Evolutionary conservation across 2,113 vertebrate genomes (phyloP).

Genomic region (Callaeas wilsoni): DNA sequence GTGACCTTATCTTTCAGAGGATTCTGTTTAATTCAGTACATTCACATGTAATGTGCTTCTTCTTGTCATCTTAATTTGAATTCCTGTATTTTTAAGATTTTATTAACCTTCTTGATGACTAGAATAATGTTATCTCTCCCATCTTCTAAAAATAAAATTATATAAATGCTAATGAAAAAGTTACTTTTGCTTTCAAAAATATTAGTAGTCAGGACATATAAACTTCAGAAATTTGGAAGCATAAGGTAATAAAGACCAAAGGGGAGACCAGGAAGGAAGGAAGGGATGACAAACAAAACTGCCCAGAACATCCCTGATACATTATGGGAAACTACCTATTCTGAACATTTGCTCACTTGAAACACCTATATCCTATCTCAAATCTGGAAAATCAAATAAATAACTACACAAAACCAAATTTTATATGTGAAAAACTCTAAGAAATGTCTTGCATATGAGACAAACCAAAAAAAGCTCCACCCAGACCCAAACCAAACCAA

Average conservation of each 20-base stretch:
- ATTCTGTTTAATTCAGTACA: not conserved
- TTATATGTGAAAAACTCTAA: not conserved
- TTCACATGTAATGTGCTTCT: not conserved
- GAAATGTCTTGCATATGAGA: not conserved
- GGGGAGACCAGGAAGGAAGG: not conserved
- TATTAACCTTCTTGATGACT: not conserved
- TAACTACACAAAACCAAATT: not conserved
- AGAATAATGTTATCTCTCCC: not conserved
- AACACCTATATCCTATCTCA: not conserved
- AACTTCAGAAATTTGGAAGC: not conserved
- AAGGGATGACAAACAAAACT: not conserved
- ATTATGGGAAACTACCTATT: not conserved
- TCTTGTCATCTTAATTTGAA: not conserved
- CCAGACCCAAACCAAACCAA: not conserved
- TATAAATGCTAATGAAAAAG: not conserved
- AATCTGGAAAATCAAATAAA: not conserved
- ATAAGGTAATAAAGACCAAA: not conserved
- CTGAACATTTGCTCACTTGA: not conserved
- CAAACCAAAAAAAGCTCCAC: fast-evolving
- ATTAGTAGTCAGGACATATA: not conserved
- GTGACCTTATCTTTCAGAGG: not conserved
- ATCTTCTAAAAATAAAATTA: not conserved
- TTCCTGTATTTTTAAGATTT: not conserved
- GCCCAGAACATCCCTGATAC: not conserved
- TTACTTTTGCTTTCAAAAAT: not conserved